phyloP scores from a whole-genome alignment of 1,140 invertebrate genomes.

The Drosophila sturtevanti region DNA sequence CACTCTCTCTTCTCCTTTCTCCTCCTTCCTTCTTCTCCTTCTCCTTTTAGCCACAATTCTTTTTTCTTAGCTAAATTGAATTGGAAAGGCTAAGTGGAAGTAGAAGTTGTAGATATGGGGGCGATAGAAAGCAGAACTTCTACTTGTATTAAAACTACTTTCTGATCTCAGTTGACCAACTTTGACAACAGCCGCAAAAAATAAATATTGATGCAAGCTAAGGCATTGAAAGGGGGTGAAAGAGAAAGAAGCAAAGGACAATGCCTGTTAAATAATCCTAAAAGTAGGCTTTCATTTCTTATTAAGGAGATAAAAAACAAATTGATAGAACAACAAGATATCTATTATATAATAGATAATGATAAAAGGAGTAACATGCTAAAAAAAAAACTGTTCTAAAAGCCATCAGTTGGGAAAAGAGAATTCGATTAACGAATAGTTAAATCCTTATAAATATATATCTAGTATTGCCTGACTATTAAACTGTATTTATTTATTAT shows the following conservation, averaged over 20 bases:
- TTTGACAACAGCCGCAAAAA: slow-evolving; percentile 31
- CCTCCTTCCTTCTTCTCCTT: not conserved
- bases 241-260: not conserved
- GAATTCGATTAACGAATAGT: too few species aligned
- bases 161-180: slow-evolving; percentile 77
- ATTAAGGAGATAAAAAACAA: too few species aligned
- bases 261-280: not conserved
- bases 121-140: slow-evolving; percentile 61
- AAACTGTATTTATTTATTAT: too few species aligned
- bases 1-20: not conserved
- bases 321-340: too few species aligned
- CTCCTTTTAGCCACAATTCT: slow-evolving; percentile 16
- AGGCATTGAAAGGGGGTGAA: not conserved
- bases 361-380: too few species aligned
- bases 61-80: slow-evolving; percentile 63
- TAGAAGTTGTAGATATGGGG: not conserved
- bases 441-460: too few species aligned
- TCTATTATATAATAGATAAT: too few species aligned
- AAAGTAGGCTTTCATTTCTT: not conserved
- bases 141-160: slow-evolving; percentile 71
- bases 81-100: slow-evolving; percentile 63
- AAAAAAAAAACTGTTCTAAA: too few species aligned
- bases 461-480: too few species aligned
- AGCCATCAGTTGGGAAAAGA: too few species aligned
- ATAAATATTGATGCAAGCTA: not conserved